Conservation (phyloP, 2,888 invertebrate genomes). For the Linhomoeus sp. region DNA sequence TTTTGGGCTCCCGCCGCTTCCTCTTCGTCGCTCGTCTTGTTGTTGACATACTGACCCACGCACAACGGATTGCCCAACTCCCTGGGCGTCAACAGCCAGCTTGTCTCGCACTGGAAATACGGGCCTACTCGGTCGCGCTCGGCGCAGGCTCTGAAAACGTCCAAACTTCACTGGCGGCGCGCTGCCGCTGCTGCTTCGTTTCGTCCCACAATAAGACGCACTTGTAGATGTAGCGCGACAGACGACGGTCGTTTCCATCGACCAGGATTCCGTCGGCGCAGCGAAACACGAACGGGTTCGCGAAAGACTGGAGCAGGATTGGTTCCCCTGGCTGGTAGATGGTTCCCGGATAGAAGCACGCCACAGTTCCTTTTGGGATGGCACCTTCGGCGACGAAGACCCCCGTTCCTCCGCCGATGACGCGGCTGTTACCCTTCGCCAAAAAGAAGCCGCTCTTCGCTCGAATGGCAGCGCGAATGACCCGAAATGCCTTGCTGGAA, state of each 20-base stretch:
- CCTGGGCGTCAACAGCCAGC: constrained; percentile 28
- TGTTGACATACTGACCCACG: constrained; percentile 37
- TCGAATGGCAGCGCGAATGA: background rate
- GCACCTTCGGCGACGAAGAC: constrained; percentile 2
- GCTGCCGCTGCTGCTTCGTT: background rate
- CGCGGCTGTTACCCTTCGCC: background rate
- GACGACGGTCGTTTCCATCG: constrained; percentile 34
- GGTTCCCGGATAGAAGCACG: constrained; percentile 26
- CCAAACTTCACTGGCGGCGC: constrained; percentile 8
- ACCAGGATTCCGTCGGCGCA: constrained; percentile 34
- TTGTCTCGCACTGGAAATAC: constrained; percentile 26
- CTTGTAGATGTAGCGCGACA: constrained; percentile 33
- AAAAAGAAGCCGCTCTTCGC: constrained; percentile 1
- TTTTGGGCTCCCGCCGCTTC: constrained; percentile 25
- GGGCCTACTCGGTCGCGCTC: constrained; percentile 29
- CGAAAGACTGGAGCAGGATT: constrained; percentile 33
- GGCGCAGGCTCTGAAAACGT: constrained; percentile 28
- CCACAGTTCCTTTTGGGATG: background rate
- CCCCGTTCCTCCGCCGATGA: background rate
- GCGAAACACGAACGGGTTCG: constrained; percentile 35
- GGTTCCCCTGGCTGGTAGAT: constrained; percentile 34
- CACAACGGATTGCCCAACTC: constrained; percentile 29
- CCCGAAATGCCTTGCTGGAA: too few relatives aligned
- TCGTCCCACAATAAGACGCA: constrained; percentile 9
- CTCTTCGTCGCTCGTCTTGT: constrained; percentile 26